Conservation (phyloP, 2,888 invertebrate species). For the Stenurella melanura region DNA sequence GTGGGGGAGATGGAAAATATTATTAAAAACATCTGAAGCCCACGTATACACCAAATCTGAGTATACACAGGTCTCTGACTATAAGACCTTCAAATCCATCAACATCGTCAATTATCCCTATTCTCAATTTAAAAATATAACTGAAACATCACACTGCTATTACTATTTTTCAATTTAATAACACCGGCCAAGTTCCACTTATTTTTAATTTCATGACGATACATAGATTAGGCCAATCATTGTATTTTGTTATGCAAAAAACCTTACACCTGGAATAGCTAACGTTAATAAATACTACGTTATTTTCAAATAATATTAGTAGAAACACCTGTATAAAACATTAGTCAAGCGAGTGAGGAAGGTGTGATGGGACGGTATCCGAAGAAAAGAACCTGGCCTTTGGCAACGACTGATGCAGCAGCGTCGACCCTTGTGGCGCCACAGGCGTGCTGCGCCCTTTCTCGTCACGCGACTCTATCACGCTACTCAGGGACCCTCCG, state of each 20-base stretch:
- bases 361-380: constrained; percentile 37
- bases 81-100: too few relatives aligned
- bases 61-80: too few relatives aligned
- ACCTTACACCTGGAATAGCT: neutral
- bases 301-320: constrained; percentile 6
- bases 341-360: constrained; percentile 34
- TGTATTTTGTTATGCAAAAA: neutral
- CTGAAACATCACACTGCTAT: neutral
- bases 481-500: constrained; percentile 50
- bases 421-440: constrained; percentile 61
- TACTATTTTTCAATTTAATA: neutral
- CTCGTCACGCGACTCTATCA: constrained; percentile 62
- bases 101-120: too few relatives aligned
- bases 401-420: constrained; percentile 39
- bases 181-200: neutral
- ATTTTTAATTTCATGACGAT: neutral
- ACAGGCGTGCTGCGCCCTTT: constrained; percentile 62
- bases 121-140: neutral
- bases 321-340: constrained; percentile 41
- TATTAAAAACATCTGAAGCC: too few relatives aligned
- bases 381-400: constrained; percentile 46
- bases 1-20: too few relatives aligned
- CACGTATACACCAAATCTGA: too few relatives aligned
- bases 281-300: constrained; percentile 3
- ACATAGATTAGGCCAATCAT: neutral